Evolutionary conservation across 1,140 invertebrate genomes (phyloP).

Genomic region (Myzus persicae): DNA sequence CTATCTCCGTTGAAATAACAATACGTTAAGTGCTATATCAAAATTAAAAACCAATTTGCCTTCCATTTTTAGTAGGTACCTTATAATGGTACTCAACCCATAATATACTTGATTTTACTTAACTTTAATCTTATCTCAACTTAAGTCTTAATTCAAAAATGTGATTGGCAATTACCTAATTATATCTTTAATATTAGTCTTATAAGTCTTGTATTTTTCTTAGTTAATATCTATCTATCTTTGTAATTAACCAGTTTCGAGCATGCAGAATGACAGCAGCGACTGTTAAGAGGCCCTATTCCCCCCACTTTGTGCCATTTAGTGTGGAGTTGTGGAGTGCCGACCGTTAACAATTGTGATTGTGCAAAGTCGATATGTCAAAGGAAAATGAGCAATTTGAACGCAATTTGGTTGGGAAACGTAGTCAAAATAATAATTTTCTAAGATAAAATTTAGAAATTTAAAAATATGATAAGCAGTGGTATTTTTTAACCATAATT

Average conservation of each 20-base stretch:
- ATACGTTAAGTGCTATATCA: not conserved
- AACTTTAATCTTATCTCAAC: not conserved
- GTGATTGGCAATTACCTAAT: not conserved
- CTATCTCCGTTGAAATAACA: not conserved
- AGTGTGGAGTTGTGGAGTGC: too few species aligned
- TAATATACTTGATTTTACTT: not conserved
- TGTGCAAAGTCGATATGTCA: too few species aligned
- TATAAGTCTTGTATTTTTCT: not conserved
- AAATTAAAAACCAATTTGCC: not conserved
- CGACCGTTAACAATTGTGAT: too few species aligned
- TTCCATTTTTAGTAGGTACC: not conserved
- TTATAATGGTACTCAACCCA: not conserved
- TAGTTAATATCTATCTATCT: not conserved
- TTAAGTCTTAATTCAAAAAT: not conserved
- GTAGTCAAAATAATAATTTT: not conserved
- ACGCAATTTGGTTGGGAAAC: too few species aligned
- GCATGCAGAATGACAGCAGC: too few species aligned
- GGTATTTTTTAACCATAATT: not conserved
- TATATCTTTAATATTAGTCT: not conserved
- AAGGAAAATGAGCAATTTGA: too few species aligned
- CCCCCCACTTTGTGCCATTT: too few species aligned
- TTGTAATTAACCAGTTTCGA: too few species aligned
- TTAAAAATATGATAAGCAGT: not conserved
- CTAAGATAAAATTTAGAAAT: not conserved
- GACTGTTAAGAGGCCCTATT: too few species aligned